Conservation (phyloP, 2,113 vertebrate species). For the Diphyllodes magnificus region DNA sequence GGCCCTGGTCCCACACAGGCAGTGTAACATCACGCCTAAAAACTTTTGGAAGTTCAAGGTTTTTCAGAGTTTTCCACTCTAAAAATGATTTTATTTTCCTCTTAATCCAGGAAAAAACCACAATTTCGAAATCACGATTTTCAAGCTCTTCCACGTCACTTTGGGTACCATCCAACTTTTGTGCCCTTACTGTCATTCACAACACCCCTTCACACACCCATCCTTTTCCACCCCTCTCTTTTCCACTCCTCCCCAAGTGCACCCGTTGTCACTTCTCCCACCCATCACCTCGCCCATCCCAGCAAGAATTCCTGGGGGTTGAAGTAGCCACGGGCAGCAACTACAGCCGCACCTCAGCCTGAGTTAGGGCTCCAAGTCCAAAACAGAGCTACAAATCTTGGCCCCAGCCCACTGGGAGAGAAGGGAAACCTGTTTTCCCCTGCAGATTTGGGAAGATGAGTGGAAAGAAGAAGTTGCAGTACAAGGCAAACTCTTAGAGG, state of each 20-base stretch:
- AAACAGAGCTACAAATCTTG: not conserved
- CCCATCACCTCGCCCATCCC: not conserved
- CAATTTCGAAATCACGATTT: not conserved
- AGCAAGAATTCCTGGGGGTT: not conserved
- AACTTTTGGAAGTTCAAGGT: not conserved
- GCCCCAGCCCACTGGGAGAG: not conserved
- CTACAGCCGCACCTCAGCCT: not conserved
- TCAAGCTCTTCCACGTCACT: not conserved
- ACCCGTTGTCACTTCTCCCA: not conserved
- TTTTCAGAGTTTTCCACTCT: not conserved
- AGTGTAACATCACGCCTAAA: not conserved
- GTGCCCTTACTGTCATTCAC: no score
- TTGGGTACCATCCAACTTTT: not conserved
- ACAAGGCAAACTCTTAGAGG: not conserved
- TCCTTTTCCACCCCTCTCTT: not conserved
- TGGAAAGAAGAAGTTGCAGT: not conserved
- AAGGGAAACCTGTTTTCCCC: not conserved
- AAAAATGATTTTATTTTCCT: not conserved
- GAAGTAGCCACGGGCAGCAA: fast-evolving
- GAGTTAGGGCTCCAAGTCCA: not conserved
- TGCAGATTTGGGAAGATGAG: not conserved
- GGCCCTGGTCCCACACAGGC: fast-evolving
- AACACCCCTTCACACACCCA: not conserved
- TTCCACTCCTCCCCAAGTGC: not conserved
- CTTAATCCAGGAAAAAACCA: not conserved